These are phyloP conservation scores for Ectobius pallidus DNA, from an alignment of 2,888 invertebrate species.

Conservation along the genomic window DNA sequence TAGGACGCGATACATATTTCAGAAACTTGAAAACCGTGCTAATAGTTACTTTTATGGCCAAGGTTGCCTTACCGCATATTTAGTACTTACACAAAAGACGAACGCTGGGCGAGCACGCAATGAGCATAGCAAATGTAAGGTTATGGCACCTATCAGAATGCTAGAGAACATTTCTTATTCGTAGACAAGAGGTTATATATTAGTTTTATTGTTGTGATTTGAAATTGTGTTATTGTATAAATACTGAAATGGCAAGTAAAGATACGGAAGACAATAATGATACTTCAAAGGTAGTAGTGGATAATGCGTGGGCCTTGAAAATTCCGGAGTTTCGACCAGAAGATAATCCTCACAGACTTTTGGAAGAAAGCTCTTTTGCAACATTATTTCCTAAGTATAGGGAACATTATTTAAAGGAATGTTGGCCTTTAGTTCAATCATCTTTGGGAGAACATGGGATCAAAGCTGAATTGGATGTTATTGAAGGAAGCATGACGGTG, in stretches of 20 bases:
- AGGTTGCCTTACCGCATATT: no score
- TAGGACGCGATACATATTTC: no score
- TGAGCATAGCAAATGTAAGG: no score
- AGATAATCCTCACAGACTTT: conserved; percentile 86
- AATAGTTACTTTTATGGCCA: no score
- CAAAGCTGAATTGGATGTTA: conserved; percentile 86
- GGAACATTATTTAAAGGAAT: conserved; percentile 92
- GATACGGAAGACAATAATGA: conserved; percentile 50
- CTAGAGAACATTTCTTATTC: no score
- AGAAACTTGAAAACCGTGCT: no score
- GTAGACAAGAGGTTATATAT: no score
- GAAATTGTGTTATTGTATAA: neutral
- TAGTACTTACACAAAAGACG: no score
- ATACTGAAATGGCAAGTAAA: neutral
- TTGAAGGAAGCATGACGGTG: conserved; percentile 95
- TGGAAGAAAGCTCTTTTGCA: conserved; percentile 96
- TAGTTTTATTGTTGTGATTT: no score
- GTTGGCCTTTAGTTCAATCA: conserved; percentile 94
- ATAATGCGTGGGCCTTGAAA: conserved; percentile 86
- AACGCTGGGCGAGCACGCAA: no score
- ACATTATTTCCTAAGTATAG: conserved; percentile 97
- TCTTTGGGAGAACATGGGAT: conserved; percentile 78
- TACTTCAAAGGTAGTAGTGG: conserved; percentile 64
- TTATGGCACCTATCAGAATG: no score
- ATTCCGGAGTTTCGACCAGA: conserved; percentile 86